phyloP scores from a whole-genome alignment of 2,888 invertebrate genomes.

The Idaea dimidiata region DNA sequence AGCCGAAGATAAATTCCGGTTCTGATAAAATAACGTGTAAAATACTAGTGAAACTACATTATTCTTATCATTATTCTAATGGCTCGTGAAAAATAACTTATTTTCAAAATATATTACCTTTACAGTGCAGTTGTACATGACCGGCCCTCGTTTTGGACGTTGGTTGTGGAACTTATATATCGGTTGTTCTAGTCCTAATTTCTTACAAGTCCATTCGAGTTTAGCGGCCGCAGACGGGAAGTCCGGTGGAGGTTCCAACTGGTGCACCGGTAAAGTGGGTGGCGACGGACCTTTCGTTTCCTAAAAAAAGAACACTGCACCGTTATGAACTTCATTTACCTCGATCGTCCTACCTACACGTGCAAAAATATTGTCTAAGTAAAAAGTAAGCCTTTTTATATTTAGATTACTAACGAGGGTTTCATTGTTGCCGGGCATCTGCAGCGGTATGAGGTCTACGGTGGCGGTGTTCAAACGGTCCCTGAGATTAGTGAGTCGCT shows the following conservation, averaged over 20 bases:
- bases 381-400: too few species aligned
- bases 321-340: too few species aligned
- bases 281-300: constrained; percentile 55
- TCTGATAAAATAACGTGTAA: too few species aligned
- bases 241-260: constrained; percentile 69
- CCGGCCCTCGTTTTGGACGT: constrained; percentile 54
- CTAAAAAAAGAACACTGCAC: too few species aligned
- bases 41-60: too few species aligned
- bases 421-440: constrained; percentile 61
- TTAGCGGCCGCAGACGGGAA: constrained; percentile 59
- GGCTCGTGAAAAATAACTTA: too few species aligned
- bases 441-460: constrained; percentile 69
- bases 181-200: constrained; percentile 65
- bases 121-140: constrained; percentile 59
- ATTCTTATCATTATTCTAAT: too few species aligned
- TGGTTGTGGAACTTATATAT: constrained; percentile 60
- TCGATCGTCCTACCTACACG: too few species aligned
- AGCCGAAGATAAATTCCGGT: too few species aligned
- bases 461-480: constrained; percentile 68
- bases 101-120: constrained; percentile 64
- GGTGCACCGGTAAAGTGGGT: constrained; percentile 52
- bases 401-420: constrained; percentile 42
- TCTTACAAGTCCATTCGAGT: constrained; percentile 71
- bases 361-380: too few species aligned
- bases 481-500: constrained; percentile 65